A percentile compares a stretch with the other conserved stretches of the same genome.
Conservation (phyloP, 2,888 invertebrate genomes). For the Apotomis betuletana region DNA sequence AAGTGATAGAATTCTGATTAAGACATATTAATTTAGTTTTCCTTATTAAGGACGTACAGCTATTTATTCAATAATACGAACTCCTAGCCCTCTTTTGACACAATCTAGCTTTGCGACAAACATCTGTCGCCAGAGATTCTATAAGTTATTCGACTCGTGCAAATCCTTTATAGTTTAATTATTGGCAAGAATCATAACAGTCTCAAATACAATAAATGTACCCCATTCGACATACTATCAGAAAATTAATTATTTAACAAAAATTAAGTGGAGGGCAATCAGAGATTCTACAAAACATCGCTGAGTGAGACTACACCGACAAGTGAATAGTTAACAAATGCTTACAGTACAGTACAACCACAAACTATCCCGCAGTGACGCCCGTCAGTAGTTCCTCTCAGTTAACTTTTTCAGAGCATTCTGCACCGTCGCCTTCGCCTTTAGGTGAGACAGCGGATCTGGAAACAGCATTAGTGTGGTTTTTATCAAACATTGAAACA, state of each 20-base stretch:
- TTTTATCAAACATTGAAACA: constrained; percentile 15
- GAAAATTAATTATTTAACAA: constrained; percentile 2
- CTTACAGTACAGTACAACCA: constrained; percentile 68
- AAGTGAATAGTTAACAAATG: constrained; percentile 65
- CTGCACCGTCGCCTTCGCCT: constrained; percentile 83
- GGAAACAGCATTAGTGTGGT: constrained; percentile 58
- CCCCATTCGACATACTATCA: constrained; percentile 1
- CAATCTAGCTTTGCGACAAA: constrained; percentile 62
- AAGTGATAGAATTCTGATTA: constrained; percentile 2
- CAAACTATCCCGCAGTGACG: constrained; percentile 54
- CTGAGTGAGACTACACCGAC: constrained; percentile 1
- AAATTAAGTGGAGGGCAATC: constrained; percentile 23
- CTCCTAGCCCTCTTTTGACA: constrained; percentile 62
- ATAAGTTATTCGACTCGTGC: constrained; percentile 32
- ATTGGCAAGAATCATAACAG: constrained; percentile 40
- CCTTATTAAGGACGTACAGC: constrained; percentile 14
- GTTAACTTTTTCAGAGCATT: constrained; percentile 82
- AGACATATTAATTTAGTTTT: constrained; percentile 13
- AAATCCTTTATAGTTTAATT: constrained; percentile 27
- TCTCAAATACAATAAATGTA: constrained; percentile 28
- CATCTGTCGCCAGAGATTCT: constrained; percentile 57
- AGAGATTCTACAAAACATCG: constrained; percentile 21
- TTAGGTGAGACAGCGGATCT: constrained; percentile 82
- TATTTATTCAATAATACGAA: constrained; percentile 47
- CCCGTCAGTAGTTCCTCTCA: constrained; percentile 74